Conservation (phyloP, 2,113 vertebrate genomes). For the Nettapus auritus region DNA sequence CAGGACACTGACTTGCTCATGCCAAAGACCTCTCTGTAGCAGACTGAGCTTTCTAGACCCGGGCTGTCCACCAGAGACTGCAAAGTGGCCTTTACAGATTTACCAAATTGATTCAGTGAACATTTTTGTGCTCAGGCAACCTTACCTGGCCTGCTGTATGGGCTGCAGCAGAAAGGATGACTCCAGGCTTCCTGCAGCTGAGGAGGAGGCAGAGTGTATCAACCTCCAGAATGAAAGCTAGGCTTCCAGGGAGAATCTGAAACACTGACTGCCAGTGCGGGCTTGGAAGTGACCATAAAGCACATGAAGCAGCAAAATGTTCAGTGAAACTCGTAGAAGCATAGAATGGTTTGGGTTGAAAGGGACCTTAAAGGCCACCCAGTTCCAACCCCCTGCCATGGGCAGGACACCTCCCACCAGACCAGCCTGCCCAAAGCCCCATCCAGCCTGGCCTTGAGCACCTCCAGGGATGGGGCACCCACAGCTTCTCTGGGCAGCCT, state of each 20-base stretch:
- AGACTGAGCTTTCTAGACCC: neutral
- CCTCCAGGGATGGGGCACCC: neutral
- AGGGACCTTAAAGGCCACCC: no score
- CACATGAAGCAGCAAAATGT: neutral
- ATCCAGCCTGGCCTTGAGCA: neutral
- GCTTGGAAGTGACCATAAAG: neutral
- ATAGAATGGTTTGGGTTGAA: no score
- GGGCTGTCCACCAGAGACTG: neutral
- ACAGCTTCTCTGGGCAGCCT: neutral
- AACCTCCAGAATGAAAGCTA: neutral
- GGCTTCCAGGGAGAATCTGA: neutral
- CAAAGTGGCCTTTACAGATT: neutral
- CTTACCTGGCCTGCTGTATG: neutral
- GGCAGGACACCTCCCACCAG: neutral
- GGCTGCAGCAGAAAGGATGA: neutral
- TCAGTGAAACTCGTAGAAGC: neutral
- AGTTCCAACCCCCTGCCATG: neutral
- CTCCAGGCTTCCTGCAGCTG: neutral
- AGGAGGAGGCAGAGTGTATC: neutral
- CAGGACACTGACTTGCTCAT: neutral
- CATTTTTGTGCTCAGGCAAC: neutral
- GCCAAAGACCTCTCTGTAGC: neutral
- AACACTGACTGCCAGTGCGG: neutral
- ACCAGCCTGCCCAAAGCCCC: neutral
- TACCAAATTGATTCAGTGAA: neutral